These are phyloP conservation scores for Ageneiosus marmoratus DNA, from an alignment of 2,113 vertebrate species.

Conservation along the genomic window DNA sequence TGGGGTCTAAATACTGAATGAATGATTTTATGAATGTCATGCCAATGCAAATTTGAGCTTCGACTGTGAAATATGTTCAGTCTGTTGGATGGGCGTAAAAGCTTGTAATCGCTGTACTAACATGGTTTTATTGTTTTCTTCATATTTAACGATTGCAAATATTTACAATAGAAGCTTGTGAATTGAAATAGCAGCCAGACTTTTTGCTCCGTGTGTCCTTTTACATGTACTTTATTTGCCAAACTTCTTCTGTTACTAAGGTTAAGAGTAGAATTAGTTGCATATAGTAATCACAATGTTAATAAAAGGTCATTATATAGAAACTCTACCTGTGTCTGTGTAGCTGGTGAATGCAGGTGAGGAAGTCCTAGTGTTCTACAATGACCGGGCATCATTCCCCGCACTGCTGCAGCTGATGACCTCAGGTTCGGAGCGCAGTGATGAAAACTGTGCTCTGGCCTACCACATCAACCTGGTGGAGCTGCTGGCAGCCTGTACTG, in stretches of 20 bases:
- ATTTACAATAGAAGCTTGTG: background rate
- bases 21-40: too few species aligned
- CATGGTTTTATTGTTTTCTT: background rate
- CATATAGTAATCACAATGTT: background rate
- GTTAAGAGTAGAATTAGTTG: background rate
- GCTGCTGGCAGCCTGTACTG: conserved; percentile 92
- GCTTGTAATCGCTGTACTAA: background rate
- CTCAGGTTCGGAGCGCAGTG: conserved; percentile 83
- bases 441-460: conserved; percentile 86
- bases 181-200: background rate
- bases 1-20: too few species aligned
- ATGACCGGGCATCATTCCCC: conserved; percentile 93
- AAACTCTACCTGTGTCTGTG: background rate
- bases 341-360: conserved; percentile 94
- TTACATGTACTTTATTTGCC: background rate
- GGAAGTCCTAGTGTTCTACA: conserved; percentile 97
- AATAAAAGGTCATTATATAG: background rate
- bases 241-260: background rate
- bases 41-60: too few species aligned
- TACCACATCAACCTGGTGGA: conserved; percentile 97
- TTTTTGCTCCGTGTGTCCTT: background rate
- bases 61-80: background rate
- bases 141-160: background rate
- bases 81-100: background rate
- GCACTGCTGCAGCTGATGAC: conserved; percentile 91